Percentiles rank a stretch among this genome's conserved stretches.
Conservation (phyloP, 2,113 vertebrate species). For the Syrmaticus mikado region DNA sequence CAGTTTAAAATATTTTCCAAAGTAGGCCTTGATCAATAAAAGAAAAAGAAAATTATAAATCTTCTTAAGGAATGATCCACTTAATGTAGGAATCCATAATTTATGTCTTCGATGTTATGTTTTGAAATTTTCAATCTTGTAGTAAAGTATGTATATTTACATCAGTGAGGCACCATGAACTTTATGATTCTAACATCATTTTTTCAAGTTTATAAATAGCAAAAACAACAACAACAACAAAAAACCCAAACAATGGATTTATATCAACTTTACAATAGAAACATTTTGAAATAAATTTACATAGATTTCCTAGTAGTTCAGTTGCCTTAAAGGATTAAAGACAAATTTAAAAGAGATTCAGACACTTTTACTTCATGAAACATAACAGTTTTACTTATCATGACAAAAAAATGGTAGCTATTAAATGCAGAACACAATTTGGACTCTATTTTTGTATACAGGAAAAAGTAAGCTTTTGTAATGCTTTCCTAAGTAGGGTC, state of each 20-base stretch:
- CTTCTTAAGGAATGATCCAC: neutral
- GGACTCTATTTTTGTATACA: neutral
- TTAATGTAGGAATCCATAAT: neutral
- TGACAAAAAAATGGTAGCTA: neutral
- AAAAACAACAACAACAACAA: fast-evolving
- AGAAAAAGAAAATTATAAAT: neutral
- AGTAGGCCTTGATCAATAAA: neutral
- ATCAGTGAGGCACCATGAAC: neutral
- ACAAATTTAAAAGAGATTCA: neutral
- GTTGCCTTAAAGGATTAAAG: neutral
- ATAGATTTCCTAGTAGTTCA: neutral
- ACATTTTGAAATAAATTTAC: neutral
- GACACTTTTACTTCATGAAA: neutral
- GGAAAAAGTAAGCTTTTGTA: neutral
- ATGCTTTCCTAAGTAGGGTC: neutral
- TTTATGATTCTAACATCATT: neutral
- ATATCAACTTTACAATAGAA: neutral
- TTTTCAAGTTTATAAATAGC: neutral
- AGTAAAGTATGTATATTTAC: neutral
- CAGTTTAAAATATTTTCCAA: neutral
- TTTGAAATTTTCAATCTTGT: neutral
- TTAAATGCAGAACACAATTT: neutral
- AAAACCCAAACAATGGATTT: neutral
- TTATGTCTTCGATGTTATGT: neutral
- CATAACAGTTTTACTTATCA: neutral